Evolutionary conservation across 2,113 vertebrate species (phyloP), one percentile per base, ranked within the genome.

Genomic region (Shinisaurus crocodilurus): DNA sequence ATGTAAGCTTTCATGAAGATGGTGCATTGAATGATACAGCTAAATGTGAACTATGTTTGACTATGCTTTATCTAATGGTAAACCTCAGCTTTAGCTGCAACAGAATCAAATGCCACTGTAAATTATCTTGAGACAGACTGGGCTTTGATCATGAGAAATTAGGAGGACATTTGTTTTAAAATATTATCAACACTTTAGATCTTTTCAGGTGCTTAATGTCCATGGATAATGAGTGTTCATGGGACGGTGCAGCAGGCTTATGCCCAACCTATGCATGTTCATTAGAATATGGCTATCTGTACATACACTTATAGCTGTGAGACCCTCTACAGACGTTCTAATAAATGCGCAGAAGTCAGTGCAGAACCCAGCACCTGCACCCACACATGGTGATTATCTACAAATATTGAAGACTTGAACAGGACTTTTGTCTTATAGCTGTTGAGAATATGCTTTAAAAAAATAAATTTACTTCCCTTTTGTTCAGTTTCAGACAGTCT

Each of bases 31-130:
- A 85, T 88, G 87, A 91, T 67, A 86, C 87, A 93, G 91, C 83
- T 91, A 93, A 95, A 94, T 48, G 74, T 84, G 67, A 77, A 74
- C 20, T 90, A 81, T 95, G 25, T 48, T 57, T 87, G 40, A 37
- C 20, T 90, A 88, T 48, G 5, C 1, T 87, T 90, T 40, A 75
- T 69, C 80, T 88, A 72, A 88, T 89, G 0, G 0, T 9, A 75
- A 48, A 77, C 34, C 70, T 43, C 85, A 69, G 7, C 60, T 25
- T 48, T 75, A 45, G 40, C 54, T 89, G 40, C 0, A 86, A 50
- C 70, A 89, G 70, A 90, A 48, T 10, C 84, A 18, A 5, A 92
- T 94, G 74, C 48, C 48, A 76, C 48, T 43, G 45, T 29, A 57
- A 54, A 7, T 90, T 93, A 94, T 90, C 90, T 95, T 94, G 87